Conservation (phyloP, 2,888 invertebrate species). For the Elegia similella region DNA sequence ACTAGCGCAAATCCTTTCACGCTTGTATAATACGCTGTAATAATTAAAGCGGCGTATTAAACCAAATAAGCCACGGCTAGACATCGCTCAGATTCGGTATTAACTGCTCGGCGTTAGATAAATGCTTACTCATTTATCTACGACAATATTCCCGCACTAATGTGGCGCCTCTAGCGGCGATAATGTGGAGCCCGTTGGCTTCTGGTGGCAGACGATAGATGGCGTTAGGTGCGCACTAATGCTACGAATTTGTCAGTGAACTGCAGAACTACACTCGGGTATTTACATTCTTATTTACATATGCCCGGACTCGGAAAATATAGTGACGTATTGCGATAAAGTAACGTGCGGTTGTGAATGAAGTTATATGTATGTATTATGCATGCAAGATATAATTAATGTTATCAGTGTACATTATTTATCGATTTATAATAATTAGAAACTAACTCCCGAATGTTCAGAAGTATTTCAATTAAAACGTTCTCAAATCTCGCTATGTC, state of each 20-base stretch:
- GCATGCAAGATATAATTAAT: not conserved
- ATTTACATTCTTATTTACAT: slow-evolving; percentile 1
- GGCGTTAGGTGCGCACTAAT: slow-evolving; percentile 17
- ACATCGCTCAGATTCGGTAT: slow-evolving; percentile 43
- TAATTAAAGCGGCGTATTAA: slow-evolving; percentile 11
- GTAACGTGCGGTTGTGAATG: not conserved
- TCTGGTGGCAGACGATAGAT: slow-evolving; percentile 15
- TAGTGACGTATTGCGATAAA: not conserved
- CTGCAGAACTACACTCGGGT: slow-evolving; percentile 2
- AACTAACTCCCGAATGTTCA: no score
- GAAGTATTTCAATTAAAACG: no score
- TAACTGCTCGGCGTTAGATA: slow-evolving; percentile 42
- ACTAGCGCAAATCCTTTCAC: not conserved
- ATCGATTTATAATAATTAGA: not conserved
- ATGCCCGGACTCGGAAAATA: not conserved
- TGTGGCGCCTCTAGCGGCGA: slow-evolving; percentile 2
- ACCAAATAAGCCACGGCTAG: slow-evolving; percentile 28
- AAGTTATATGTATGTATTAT: not conserved
- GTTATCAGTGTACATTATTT: not conserved
- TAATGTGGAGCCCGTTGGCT: slow-evolving; percentile 14
- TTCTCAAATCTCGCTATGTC: no score
- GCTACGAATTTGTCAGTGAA: slow-evolving; percentile 2
- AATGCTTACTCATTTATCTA: slow-evolving; percentile 52
- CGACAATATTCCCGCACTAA: slow-evolving; percentile 36
- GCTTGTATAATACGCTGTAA: slow-evolving; percentile 5